Evolutionary conservation across 2,113 vertebrate genomes (phyloP), one percentile per base, ranked within the genome.

Genomic region (Xenopus tropicalis): DNA sequence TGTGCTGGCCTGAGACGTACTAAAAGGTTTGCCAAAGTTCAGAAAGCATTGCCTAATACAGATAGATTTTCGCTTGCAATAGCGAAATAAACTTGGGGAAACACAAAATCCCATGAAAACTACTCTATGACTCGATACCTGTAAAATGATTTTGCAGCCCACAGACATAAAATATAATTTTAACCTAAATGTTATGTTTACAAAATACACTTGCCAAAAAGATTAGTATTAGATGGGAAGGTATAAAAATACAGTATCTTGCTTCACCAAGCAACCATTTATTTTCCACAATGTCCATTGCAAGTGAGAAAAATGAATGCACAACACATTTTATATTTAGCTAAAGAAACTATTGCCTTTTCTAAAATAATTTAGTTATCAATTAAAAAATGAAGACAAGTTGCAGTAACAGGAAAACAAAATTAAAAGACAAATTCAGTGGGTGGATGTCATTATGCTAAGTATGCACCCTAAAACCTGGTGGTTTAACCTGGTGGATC

Each of bases 21-120:
- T 63, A 68, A 74, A 54, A 76, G 73, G 73, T 76, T 76, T 76
- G 73, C 73, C 73, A 76, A 25, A 69, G 73, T 76, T 76, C 73
- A 76, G 23, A 76, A 76, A 56, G 48, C 58, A 29, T 69, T 76
- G 73, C 73, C 73, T 76, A 76, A 59, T 69, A 44, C 66, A 76
- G 66, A 76, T 63, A 76, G 43, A 69, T 76, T 76, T 76, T 76
- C 59, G 66, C 73, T 69, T 76, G 66, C 66, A 76, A 76, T 69
- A 69, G 73, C 58, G 73, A 76, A 76, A 76, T 76, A 61, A 52
- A 76, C 58, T 69, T 76, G 73, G 63, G 66, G 73, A 69, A 76
- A 74, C 61, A 59, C 57, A 74, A 74, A 61, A 76, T 76, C 73
- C 58, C 66, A 69, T 74, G 73, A 62, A 59, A 76, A 61, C 44